These are phyloP conservation scores for Speoplatyrhinus poulsoni DNA, from an alignment of 2,113 vertebrate genomes.

Conservation along the genomic window DNA sequence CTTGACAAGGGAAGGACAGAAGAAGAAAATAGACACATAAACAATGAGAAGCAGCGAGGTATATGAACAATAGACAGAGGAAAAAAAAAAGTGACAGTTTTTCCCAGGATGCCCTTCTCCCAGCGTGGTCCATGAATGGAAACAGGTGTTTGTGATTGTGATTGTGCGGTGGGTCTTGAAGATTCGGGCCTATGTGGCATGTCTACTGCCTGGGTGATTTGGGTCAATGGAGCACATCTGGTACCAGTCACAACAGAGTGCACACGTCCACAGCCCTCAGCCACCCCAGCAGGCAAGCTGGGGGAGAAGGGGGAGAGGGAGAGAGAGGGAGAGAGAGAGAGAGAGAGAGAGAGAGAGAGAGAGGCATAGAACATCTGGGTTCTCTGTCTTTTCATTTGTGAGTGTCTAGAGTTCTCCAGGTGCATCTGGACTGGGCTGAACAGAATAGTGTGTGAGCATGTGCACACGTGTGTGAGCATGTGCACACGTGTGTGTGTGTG, in stretches of 20 bases:
- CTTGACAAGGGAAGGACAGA: constrained; percentile 57
- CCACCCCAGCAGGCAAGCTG: constrained; percentile 71
- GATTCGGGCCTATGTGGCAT: constrained; percentile 80
- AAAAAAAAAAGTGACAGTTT: constrained; percentile 68
- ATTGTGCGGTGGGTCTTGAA: constrained; percentile 82
- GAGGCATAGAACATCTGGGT: constrained; percentile 79
- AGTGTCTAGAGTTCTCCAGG: constrained; percentile 73
- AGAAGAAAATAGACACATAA: constrained; percentile 37
- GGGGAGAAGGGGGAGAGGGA: background rate
- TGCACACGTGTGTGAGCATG: constrained; percentile 30
- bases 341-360: constrained; percentile 10
- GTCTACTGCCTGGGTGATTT: constrained; percentile 84
- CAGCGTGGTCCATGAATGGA: constrained; percentile 77
- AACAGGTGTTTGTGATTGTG: constrained; percentile 80
- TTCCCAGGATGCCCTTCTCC: constrained; percentile 76
- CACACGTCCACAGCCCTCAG: constrained; percentile 79
- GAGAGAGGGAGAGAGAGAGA: background rate
- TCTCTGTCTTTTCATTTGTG: constrained; percentile 59
- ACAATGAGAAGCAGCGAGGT: constrained; percentile 49
- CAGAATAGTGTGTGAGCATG: constrained; percentile 38
- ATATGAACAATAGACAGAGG: constrained; percentile 53
- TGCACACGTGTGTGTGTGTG: constrained; percentile 20
- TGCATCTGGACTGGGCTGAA: constrained; percentile 66
- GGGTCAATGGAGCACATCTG: constrained; percentile 87
- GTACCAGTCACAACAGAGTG: constrained; percentile 84